A percentile compares a stretch with the other conserved stretches of the same genome.
Evolutionary conservation across 2,888 invertebrate genomes (phyloP).

Genomic region (Amiota minor): DNA sequence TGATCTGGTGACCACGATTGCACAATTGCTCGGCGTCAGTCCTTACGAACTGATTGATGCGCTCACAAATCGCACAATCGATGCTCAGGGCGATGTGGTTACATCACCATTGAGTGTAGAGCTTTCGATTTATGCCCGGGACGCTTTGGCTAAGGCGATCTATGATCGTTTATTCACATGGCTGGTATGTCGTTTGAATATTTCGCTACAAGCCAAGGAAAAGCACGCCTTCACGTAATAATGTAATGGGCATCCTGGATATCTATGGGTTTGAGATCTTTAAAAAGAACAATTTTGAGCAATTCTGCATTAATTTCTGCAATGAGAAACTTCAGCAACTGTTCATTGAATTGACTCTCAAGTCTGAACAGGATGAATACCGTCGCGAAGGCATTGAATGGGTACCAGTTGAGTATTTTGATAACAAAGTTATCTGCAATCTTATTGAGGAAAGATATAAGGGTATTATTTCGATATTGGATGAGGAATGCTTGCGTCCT

Average conservation of each 20-base stretch:
- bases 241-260: constrained; percentile 91
- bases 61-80: constrained; percentile 88
- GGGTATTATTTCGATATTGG: constrained; percentile 88
- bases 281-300: constrained; percentile 85
- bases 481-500: constrained; percentile 93
- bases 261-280: constrained; percentile 97
- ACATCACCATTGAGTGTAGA: constrained; percentile 86
- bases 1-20: constrained; percentile 79
- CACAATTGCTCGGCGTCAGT: constrained; percentile 85
- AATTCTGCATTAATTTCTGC: constrained; percentile 96
- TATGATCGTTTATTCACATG: constrained; percentile 93
- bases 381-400: constrained; percentile 92
- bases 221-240: constrained; percentile 74
- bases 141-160: constrained; percentile 92
- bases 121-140: constrained; percentile 88
- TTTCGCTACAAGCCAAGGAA: constrained; percentile 79
- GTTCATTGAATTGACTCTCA: constrained; percentile 91
- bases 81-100: constrained; percentile 88
- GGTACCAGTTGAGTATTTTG: constrained; percentile 91
- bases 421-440: constrained; percentile 94
- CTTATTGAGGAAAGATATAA: constrained; percentile 91
- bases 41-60: constrained; percentile 80
- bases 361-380: constrained; percentile 95
- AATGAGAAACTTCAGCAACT: constrained; percentile 96
- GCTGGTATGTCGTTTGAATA: constrained; percentile 87